phyloP scores from a whole-genome alignment of 1,140 invertebrate genomes.

The Pachypsylla venusta region DNA sequence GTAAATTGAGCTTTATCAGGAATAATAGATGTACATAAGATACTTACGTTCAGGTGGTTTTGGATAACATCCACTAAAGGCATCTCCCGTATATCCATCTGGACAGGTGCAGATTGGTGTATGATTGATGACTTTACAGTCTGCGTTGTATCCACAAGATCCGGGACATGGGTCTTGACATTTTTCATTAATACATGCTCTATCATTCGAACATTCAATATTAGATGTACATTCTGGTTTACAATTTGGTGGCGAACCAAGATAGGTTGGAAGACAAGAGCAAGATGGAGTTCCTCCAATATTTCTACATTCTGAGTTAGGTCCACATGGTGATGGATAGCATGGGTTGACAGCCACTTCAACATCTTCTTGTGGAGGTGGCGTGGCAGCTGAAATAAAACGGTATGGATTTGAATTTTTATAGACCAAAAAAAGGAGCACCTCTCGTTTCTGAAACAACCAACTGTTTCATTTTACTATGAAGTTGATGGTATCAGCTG shows the following conservation, averaged over 20 bases:
- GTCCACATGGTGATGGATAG: slow-evolving; percentile 37
- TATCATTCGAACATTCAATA: slow-evolving; percentile 33
- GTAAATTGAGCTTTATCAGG: slow-evolving; percentile 6
- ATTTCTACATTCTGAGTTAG: slow-evolving; percentile 32
- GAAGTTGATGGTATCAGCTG: no score
- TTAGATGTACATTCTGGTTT: slow-evolving; percentile 35
- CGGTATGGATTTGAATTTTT: no score
- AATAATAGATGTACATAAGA: slow-evolving; percentile 2
- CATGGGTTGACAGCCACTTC: slow-evolving; percentile 32
- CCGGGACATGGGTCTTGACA: slow-evolving; percentile 40
- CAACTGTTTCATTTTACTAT: no score
- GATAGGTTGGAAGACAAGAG: slow-evolving; percentile 30
- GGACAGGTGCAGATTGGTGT: slow-evolving; percentile 43
- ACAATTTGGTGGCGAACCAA: slow-evolving; percentile 34
- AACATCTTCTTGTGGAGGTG: slow-evolving; percentile 24
- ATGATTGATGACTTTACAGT: slow-evolving; percentile 44
- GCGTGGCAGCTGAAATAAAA: no score
- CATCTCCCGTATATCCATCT: slow-evolving; percentile 42
- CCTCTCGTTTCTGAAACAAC: no score
- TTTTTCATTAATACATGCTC: slow-evolving; percentile 36
- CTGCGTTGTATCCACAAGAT: slow-evolving; percentile 40
- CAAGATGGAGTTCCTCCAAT: slow-evolving; percentile 28
- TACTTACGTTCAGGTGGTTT: slow-evolving; percentile 38
- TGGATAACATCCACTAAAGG: slow-evolving; percentile 38
- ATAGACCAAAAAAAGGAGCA: no score